Percentiles rank a stretch among this genome's conserved stretches.
Evolutionary conservation across 2,113 vertebrate species (phyloP).

Genomic region (Mirounga angustirostris): DNA sequence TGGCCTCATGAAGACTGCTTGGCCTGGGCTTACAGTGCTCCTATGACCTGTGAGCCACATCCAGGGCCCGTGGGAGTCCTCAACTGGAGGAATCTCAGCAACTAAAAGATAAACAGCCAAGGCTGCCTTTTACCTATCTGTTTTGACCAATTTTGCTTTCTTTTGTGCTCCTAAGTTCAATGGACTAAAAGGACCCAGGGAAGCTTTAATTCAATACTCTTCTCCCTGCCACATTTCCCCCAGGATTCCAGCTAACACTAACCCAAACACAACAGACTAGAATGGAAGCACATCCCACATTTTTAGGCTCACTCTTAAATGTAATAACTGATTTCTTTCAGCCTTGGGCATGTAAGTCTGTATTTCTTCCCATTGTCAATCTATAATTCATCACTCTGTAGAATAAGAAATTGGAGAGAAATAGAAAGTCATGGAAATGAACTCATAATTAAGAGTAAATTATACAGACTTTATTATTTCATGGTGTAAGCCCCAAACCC

Average conservation of each 20-base stretch:
- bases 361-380: constrained; percentile 31
- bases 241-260: not conserved
- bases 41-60: not conserved
- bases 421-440: constrained; percentile 24
- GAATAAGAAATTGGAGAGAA: constrained; percentile 35
- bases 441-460: constrained; percentile 6
- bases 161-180: not conserved
- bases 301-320: not conserved
- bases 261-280: not conserved
- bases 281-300: not conserved
- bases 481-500: not conserved
- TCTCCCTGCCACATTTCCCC: not conserved
- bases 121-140: not conserved
- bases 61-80: rapidly evolving
- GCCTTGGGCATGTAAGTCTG: not conserved
- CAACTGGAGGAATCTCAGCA: not conserved
- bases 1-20: not conserved
- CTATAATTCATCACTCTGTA: constrained; percentile 32
- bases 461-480: constrained; percentile 33
- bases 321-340: not conserved
- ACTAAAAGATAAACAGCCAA: not conserved
- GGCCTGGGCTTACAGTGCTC: not conserved
- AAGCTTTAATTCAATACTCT: not conserved
- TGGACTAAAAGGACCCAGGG: not conserved
- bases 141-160: not conserved